Percentiles rank a stretch among this genome's conserved stretches.
These are phyloP conservation scores for Catostylus mosaicus DNA, from an alignment of 30 jellyfish, hydroid and myxozoan genomes.

Conservation along the genomic window DNA sequence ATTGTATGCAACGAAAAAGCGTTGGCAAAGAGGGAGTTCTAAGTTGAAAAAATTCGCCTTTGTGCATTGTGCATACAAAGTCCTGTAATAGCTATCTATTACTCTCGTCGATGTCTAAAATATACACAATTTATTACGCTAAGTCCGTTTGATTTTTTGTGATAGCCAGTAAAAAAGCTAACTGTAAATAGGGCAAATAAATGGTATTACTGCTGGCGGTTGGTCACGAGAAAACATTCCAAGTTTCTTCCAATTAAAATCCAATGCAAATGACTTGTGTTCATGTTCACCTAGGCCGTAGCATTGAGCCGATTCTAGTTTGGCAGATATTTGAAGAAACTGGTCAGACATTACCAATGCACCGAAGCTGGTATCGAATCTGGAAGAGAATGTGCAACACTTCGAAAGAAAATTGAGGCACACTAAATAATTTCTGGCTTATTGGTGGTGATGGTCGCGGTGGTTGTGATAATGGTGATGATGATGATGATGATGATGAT, in stretches of 20 bases:
- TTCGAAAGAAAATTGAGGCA: neutral
- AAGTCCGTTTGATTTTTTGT: neutral
- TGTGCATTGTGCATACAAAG: no score
- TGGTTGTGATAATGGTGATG: no score
- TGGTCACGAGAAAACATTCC: constrained; percentile 87
- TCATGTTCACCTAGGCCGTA: constrained; percentile 94
- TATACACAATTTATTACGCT: neutral
- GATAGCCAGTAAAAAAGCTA: neutral
- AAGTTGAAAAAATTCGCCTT: no score
- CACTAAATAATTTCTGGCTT: no score
- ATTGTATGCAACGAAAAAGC: no score
- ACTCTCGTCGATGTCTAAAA: neutral
- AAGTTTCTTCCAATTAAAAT: constrained; percentile 68
- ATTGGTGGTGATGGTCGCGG: no score
- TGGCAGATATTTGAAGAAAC: constrained; percentile 82
- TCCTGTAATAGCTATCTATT: no score
- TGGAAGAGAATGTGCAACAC: neutral
- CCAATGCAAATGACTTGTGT: constrained; percentile 56
- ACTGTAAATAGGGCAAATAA: neutral
- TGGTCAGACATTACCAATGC: constrained; percentile 81
- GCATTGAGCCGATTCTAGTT: constrained; percentile 66
- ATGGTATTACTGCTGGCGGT: constrained; percentile 66
- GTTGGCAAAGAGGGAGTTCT: no score
- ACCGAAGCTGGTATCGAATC: constrained; percentile 83
- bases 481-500: no score